A percentile compares a stretch with the other conserved stretches of the same genome.
These are phyloP conservation scores for Corvus moneduloides DNA, from an alignment of 2,113 vertebrate species.

Conservation along the genomic window DNA sequence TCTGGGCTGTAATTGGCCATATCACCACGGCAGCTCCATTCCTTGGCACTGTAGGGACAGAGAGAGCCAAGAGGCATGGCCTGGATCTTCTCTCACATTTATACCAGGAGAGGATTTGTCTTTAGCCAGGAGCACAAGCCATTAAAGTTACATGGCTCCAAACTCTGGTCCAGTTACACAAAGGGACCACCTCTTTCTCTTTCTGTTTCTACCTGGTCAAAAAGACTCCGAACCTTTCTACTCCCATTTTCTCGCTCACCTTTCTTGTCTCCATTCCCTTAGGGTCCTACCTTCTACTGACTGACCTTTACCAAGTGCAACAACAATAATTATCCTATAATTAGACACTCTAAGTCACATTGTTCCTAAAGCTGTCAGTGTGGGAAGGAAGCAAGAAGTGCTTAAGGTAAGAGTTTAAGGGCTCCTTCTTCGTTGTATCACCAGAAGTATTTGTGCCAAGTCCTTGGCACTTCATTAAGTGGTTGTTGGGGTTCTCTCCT, in stretches of 20 bases:
- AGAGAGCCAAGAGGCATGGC: background rate
- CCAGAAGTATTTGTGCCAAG: constrained; percentile 41
- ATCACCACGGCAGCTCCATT: background rate
- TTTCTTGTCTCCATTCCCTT: constrained; percentile 52
- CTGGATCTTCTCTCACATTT: background rate
- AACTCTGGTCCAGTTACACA: background rate
- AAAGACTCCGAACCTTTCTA: background rate
- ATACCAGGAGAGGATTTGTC: background rate
- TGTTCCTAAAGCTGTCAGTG: constrained; percentile 45
- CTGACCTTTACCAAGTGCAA: constrained; percentile 56
- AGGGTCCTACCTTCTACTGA: constrained; percentile 48
- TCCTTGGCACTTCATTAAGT: constrained; percentile 32
- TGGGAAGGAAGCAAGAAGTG: constrained; percentile 43
- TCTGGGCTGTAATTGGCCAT: background rate
- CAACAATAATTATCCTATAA: constrained; percentile 68
- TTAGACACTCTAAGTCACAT: constrained; percentile 50
- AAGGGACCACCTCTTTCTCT: background rate
- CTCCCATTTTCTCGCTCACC: constrained; percentile 24
- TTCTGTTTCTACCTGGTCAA: background rate
- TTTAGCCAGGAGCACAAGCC: background rate
- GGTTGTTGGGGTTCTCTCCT: constrained; percentile 20
- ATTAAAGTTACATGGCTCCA: background rate
- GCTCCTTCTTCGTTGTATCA: constrained; percentile 17
- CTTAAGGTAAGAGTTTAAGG: constrained; percentile 51
- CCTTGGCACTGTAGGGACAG: background rate